Evolutionary conservation across 2,797 vertebrate species (phyloP).

Genomic region (Passerculus sandwichensis): DNA sequence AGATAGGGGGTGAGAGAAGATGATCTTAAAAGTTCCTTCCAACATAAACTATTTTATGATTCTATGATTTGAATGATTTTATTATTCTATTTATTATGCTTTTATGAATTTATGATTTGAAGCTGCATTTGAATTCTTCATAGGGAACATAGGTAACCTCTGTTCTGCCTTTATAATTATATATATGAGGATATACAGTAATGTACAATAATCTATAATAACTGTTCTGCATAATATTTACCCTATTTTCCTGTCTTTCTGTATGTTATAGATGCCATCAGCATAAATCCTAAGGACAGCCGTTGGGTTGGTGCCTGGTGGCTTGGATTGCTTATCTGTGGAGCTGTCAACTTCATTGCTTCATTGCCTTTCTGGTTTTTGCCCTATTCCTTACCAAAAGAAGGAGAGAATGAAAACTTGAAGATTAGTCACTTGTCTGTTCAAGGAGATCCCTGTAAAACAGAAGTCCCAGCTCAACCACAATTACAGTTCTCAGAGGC

Average conservation of each 20-base stretch:
- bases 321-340: slow-evolving; percentile 87
- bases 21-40: background rate
- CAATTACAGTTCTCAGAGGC: slow-evolving; percentile 60
- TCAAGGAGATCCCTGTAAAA: slow-evolving; percentile 36
- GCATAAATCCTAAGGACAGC: slow-evolving; percentile 85
- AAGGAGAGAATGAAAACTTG: slow-evolving; percentile 25
- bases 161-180: background rate
- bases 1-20: background rate
- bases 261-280: slow-evolving; percentile 79
- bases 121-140: background rate
- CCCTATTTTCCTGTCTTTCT: background rate
- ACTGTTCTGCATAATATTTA: background rate
- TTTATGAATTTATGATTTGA: background rate
- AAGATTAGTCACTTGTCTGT: slow-evolving; percentile 16
- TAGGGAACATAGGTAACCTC: background rate
- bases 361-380: slow-evolving; percentile 92
- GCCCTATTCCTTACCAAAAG: slow-evolving; percentile 78
- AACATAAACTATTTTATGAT: background rate
- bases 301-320: slow-evolving; percentile 98
- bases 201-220: background rate
- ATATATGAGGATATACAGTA: background rate
- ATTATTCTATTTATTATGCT: background rate
- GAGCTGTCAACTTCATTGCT: slow-evolving; percentile 78
- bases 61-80: background rate
- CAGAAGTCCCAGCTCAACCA: background rate